Evolutionary conservation across 2,888 invertebrate genomes (phyloP), one percentile per base, ranked within the genome.

Genomic region (Archips crataeganus): DNA sequence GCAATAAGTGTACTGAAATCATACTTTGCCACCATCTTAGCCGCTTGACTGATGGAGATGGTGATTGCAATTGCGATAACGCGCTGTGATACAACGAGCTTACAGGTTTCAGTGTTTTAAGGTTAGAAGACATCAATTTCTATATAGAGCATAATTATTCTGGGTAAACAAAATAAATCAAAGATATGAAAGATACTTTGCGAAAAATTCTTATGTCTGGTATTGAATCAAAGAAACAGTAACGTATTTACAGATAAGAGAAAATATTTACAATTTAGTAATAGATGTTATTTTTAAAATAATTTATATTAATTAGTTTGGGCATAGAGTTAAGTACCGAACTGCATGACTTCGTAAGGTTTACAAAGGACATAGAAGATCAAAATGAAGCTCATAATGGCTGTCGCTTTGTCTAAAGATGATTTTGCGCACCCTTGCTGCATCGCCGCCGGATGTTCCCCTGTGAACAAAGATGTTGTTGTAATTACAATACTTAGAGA

Each of bases 401-500:
- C 87, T 1, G 88, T 85, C 51, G 88, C 82, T 77, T 85, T 86
- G 76, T 94, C 91, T 65, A 93, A 77, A 4, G 90, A 84, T 8
- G 92, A 92, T 78, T 88, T 92, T 5, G 93, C 92, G 75, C 92
- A 90, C 59, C 94, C 94, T 76, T 94, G 94, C 77, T 94, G 94
- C 94, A 94, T 94, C 0, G 94, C 94, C 5, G 94, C 94, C 9
- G 94, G 94, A 74, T 94, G 93, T 77, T 94, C 94, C 79, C 94
- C 94, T 94, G 81, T 6, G 79, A 84, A 81, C 63, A 78, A 79
- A 78, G 2, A 51, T 39, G 10, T 11, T 45, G 2, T 47, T 47
- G 6, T 15, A 51, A 11, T 5, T 51, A 51, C n/a, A 6, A 39
- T 39, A 3, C 36, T 6, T 5, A 4, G 39, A 4, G 4, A 23